Evolutionary conservation across 2,888 invertebrate genomes (phyloP).

Genomic region (Saturnia pavonia): DNA sequence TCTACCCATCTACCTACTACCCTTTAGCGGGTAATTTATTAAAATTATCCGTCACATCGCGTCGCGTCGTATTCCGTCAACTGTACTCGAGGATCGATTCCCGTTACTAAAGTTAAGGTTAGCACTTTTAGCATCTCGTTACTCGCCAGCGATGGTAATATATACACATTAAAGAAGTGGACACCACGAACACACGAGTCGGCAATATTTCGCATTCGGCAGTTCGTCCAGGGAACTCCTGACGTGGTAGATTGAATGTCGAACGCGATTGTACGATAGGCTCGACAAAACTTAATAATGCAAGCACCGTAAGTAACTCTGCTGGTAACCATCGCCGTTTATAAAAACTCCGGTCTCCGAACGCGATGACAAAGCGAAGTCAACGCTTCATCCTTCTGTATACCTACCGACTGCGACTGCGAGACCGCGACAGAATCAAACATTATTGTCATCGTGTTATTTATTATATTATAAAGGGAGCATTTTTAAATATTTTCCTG

Average conservation of each 20-base stretch:
- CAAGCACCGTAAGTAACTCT: background rate
- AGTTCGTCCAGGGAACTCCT: background rate
- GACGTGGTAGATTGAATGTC: background rate
- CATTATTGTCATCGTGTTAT: conserved; percentile 1
- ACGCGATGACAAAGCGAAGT: conserved; percentile 5
- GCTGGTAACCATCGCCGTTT: background rate
- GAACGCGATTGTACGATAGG: background rate
- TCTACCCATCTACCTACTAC: too few relatives aligned
- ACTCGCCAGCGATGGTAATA: background rate
- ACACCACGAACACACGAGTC: background rate
- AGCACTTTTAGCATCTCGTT: background rate
- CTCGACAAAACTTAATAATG: background rate
- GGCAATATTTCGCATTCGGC: background rate
- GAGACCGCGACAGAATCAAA: background rate
- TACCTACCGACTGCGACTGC: background rate
- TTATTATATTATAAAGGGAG: background rate
- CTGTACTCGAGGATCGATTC: too few relatives aligned
- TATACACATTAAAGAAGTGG: too few relatives aligned
- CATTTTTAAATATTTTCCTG: background rate
- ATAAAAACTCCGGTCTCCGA: background rate
- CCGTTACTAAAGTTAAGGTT: too few relatives aligned
- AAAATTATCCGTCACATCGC: too few relatives aligned
- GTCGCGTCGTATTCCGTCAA: too few relatives aligned
- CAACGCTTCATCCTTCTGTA: background rate
- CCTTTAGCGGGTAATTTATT: too few relatives aligned